Conservation (phyloP, 2,888 invertebrate genomes). For the Spilosoma lubricipeda region DNA sequence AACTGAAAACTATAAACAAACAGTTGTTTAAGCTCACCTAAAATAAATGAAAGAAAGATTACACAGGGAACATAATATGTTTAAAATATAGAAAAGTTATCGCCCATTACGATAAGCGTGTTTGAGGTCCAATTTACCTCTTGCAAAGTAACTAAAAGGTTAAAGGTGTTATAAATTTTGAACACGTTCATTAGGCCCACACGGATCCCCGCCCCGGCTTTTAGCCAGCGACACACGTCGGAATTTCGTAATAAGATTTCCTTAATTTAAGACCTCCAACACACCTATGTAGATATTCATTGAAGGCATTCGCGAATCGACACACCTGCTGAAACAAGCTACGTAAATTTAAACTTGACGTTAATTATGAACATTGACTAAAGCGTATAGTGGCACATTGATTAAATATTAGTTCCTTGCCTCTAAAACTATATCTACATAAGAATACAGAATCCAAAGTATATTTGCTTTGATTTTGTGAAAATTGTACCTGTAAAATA, state of each 20-base stretch:
- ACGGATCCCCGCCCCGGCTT: conserved; percentile 72
- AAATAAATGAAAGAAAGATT: too few species aligned
- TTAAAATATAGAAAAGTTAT: conserved; percentile 45
- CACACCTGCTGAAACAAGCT: conserved; percentile 45
- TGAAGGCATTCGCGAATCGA: conserved; percentile 56
- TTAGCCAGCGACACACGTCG: conserved; percentile 80
- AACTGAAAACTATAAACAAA: too few species aligned
- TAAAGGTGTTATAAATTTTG: conserved; percentile 83
- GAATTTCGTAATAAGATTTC: conserved; percentile 85
- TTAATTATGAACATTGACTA: conserved; percentile 25
- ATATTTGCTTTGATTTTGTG: neutral
- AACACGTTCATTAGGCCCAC: conserved; percentile 81
- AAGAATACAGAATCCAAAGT: neutral
- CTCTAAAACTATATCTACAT: neutral
- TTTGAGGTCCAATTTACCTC: conserved; percentile 70
- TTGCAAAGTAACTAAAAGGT: conserved; percentile 77
- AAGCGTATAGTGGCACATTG: conserved; percentile 4
- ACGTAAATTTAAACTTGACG: conserved; percentile 30
- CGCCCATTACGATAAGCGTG: conserved; percentile 56
- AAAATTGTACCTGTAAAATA: neutral
- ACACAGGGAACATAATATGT: conserved; percentile 6
- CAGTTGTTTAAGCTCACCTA: too few species aligned
- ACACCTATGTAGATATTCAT: conserved; percentile 48
- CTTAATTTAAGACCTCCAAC: conserved; percentile 78
- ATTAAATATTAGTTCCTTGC: conserved; percentile 14